Base-by-base conservation (phyloP, 2,797 vertebrate genomes). In the Sebastes alutus region DNA sequence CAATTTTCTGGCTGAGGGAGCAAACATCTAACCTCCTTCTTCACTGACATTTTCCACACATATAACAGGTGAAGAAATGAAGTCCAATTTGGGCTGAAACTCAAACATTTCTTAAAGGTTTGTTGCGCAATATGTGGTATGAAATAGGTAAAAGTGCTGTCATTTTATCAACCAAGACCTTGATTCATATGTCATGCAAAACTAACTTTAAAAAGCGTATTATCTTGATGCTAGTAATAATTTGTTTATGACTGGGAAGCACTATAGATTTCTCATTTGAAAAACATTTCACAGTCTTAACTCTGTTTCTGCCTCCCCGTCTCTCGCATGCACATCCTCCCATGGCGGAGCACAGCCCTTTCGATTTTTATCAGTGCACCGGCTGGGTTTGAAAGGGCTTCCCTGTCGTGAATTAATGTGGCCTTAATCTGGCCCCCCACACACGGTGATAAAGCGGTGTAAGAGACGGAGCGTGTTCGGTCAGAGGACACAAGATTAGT, bases 361-460 rank as follows among this genome's bases (percentile, higher is more conserved):
- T 82, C 18, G 78, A 86, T 88, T 85, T 89, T 77, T 87, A 92
- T 92, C 84, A 85, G 70, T 2, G 42, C 32, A 42, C 54, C 29
- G 61, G 58, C 83, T 81, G 78, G 33, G 82, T 90, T 90, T 86
- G 75, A 93, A 91, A 88, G 84, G 82, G 76, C 79, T 82, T 88
- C 81, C 86, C 89, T 60, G 84, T 89, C 85, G 90, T 87, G 88
- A 89, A 91, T 92, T 91, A 93, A 94, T 91, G 90, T 91, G 81
- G 74, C 80, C 85, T 88, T 94, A 94, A 94, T 94, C 93, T 90
- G 86, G 64, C 80, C 55, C 83, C 88, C 87, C 77, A 70, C 91
- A 85, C 88, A 67, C 12, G 1, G 75, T 64, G 85, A 91, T 91
- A 85, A 88, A 89, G 77, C 67, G 9, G 81, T 61, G 62, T 71